Conservation (phyloP, 2,888 invertebrate species). For the Dexiosoma caninum region DNA sequence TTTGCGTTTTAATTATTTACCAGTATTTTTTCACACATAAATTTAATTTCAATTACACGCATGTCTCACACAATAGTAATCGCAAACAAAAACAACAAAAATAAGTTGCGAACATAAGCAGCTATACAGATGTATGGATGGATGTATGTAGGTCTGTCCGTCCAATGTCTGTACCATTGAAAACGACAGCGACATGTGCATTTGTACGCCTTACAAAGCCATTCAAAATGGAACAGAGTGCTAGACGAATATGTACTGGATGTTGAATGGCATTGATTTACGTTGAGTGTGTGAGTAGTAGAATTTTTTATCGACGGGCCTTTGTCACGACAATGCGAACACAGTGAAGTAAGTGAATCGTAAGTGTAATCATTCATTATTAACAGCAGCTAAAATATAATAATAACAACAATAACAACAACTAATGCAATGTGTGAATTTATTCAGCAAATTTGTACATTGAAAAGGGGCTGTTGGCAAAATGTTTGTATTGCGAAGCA, state of each 20-base stretch:
- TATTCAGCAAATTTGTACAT: conserved; percentile 19
- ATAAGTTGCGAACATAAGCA: neutral
- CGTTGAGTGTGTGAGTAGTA: neutral
- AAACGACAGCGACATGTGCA: neutral
- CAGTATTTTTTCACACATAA: conserved; percentile 62
- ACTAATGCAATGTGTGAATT: conserved; percentile 44
- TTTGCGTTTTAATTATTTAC: conserved; percentile 56
- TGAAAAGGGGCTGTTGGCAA: conserved; percentile 14
- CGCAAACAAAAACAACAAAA: neutral
- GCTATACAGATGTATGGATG: neutral
- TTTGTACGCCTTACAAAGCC: neutral
- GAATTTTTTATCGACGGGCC: neutral
- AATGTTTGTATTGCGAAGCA: conserved; percentile 1
- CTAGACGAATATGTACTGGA: neutral
- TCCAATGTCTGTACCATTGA: neutral
- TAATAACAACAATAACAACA: neutral
- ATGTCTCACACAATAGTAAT: conserved; percentile 40
- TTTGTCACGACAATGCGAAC: conserved; percentile 24
- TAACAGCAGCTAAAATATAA: conserved; percentile 14
- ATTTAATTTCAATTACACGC: conserved; percentile 62
- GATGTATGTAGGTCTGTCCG: neutral
- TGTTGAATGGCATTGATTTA: conserved; percentile 26
- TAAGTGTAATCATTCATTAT: conserved; percentile 46
- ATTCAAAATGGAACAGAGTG: conserved; percentile 21
- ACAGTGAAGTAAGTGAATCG: conserved; percentile 44